Conservation (phyloP, 2,888 invertebrate genomes). For the Drepana falcataria region DNA sequence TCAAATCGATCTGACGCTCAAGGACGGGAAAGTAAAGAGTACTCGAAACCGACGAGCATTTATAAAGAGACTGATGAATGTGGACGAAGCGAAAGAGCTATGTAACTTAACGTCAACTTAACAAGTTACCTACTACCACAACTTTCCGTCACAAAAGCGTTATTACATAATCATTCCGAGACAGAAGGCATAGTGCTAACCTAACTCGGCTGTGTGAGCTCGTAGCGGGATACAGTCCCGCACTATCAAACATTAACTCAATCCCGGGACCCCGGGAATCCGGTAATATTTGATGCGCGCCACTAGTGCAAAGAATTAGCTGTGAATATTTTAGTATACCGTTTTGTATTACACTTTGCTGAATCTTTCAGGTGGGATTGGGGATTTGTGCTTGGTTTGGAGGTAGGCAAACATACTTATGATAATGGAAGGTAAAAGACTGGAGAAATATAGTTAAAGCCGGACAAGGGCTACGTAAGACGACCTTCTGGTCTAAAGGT, state of each 20-base stretch:
- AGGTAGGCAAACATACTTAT: no score
- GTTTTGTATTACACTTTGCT: not conserved
- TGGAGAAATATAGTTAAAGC: no score
- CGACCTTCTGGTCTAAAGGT: no score
- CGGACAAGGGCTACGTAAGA: no score
- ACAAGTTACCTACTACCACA: not conserved
- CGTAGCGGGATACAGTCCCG: slow-evolving; percentile 16
- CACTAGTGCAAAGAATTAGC: slow-evolving; percentile 17
- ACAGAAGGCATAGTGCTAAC: not conserved
- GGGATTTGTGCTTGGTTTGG: not conserved
- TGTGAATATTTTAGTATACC: slow-evolving; percentile 2
- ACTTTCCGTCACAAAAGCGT: not conserved
- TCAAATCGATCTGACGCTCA: no score
- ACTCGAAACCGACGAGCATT: no score
- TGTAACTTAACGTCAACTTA: no score
- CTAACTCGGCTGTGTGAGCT: not conserved
- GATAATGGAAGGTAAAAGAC: no score
- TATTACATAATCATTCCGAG: not conserved
- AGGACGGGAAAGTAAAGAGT: no score
- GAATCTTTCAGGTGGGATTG: not conserved
- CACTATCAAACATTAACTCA: slow-evolving; percentile 25
- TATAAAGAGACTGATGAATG: no score
- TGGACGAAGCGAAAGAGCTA: no score
- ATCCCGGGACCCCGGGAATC: slow-evolving; percentile 14
- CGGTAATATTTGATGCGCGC: slow-evolving; percentile 24